These are phyloP conservation scores for Lamprologus callipterus DNA, from an alignment of 2,113 vertebrate species.

Conservation along the genomic window DNA sequence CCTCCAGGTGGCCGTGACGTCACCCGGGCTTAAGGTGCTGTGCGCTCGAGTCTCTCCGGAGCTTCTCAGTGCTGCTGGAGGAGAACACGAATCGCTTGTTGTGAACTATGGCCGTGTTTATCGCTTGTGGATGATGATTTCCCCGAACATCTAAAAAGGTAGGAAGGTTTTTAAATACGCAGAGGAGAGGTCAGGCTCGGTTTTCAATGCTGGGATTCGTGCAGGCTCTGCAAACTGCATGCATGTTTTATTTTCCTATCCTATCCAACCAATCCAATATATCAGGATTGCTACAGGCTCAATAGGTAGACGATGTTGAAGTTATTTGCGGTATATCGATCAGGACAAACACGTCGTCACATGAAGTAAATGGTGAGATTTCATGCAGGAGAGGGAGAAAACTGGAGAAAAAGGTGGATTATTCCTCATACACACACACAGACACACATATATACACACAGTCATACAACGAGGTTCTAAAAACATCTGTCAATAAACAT, in stretches of 20 bases:
- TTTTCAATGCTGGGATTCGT: background rate
- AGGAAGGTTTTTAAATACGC: background rate
- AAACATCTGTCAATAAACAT: background rate
- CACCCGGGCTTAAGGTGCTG: slow-evolving; percentile 23
- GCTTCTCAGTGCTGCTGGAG: slow-evolving; percentile 7
- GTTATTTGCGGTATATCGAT: background rate
- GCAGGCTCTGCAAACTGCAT: background rate
- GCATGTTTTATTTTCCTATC: background rate
- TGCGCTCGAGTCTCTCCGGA: background rate
- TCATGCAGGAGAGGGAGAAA: background rate
- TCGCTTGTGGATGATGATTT: slow-evolving; percentile 1
- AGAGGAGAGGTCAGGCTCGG: background rate
- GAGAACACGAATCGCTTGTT: background rate
- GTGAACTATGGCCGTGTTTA: slow-evolving; percentile 7
- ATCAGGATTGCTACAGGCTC: rapidly evolving
- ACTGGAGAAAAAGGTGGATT: background rate
- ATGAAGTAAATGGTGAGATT: background rate
- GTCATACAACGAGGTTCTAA: background rate
- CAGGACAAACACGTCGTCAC: background rate
- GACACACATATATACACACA: rapidly evolving
- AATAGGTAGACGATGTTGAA: background rate
- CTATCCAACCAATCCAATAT: background rate
- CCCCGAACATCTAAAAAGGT: background rate
- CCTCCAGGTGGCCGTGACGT: slow-evolving; percentile 55
- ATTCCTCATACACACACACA: background rate